Conservation (phyloP, 2,113 vertebrate genomes). For the Centrocercus urophasianus region DNA sequence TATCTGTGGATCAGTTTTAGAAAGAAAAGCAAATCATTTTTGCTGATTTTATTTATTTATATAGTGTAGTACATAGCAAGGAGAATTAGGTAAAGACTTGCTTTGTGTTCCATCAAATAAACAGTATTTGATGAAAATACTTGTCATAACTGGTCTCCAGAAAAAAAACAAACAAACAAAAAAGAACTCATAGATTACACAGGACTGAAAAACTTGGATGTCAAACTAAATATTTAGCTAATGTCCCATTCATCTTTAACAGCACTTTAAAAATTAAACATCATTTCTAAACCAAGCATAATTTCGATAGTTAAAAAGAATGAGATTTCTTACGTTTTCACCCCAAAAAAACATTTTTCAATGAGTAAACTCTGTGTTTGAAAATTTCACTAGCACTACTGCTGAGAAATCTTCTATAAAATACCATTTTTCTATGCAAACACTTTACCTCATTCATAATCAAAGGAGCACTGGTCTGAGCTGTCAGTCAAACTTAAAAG, state of each 20-base stretch:
- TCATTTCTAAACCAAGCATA: not conserved
- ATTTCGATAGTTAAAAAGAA: not conserved
- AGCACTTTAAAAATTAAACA: not conserved
- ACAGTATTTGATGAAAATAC: not conserved
- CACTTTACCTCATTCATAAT: conserved; percentile 30
- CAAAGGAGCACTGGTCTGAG: not conserved
- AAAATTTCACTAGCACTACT: not conserved
- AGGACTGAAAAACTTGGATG: not conserved
- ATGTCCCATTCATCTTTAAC: not conserved
- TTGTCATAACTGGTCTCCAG: not conserved
- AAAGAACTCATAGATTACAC: not conserved
- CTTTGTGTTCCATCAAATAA: not conserved
- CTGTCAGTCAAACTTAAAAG: conserved; percentile 36
- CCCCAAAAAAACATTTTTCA: not conserved
- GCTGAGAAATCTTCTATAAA: not conserved
- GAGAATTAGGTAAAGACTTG: not conserved
- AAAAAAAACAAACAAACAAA: not conserved
- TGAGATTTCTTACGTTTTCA: not conserved
- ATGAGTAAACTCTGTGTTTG: not conserved
- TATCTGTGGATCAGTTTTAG: not conserved
- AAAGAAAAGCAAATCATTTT: not conserved
- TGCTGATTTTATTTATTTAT: not conserved
- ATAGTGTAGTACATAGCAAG: not conserved
- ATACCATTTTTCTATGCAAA: not conserved
- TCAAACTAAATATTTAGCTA: not conserved